Conservation (phyloP, 2,888 invertebrate species). For the Conops quadrifasciatus region DNA sequence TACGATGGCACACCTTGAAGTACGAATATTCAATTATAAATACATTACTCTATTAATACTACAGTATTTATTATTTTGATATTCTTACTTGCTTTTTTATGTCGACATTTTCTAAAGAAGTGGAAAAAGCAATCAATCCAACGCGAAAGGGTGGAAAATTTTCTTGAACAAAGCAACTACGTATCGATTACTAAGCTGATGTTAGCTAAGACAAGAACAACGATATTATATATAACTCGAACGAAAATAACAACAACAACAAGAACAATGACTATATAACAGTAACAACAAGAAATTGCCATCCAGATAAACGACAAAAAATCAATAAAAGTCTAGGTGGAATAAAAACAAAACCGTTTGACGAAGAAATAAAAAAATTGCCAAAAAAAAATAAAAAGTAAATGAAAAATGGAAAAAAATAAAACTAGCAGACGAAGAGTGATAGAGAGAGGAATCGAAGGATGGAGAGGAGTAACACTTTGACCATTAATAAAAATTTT, state of each 20-base stretch:
- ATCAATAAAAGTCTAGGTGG: neutral
- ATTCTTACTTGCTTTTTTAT: neutral
- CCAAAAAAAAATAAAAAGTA: neutral
- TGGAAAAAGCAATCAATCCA: neutral
- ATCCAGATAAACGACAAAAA: neutral
- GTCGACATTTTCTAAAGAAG: neutral
- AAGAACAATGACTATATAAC: neutral
- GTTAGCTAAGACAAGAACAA: neutral
- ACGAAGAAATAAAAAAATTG: neutral
- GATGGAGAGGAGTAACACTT: neutral
- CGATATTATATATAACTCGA: neutral
- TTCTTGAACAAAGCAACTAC: neutral
- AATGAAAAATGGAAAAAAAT: neutral
- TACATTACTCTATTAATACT: neutral
- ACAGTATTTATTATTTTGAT: neutral
- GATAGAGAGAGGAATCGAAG: neutral
- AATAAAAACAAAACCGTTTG: neutral
- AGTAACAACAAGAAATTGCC: neutral
- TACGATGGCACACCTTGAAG: neutral
- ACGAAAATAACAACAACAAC: neutral
- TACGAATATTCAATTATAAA: neutral
- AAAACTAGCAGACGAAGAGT: neutral
- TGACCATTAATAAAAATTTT: slow-evolving; percentile 28
- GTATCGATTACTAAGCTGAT: neutral
- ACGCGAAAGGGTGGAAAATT: neutral